A percentile compares a stretch with the other conserved stretches of the same genome.
phyloP scores from a whole-genome alignment of 2,888 invertebrate species.

The Toxonevra muliebris region DNA sequence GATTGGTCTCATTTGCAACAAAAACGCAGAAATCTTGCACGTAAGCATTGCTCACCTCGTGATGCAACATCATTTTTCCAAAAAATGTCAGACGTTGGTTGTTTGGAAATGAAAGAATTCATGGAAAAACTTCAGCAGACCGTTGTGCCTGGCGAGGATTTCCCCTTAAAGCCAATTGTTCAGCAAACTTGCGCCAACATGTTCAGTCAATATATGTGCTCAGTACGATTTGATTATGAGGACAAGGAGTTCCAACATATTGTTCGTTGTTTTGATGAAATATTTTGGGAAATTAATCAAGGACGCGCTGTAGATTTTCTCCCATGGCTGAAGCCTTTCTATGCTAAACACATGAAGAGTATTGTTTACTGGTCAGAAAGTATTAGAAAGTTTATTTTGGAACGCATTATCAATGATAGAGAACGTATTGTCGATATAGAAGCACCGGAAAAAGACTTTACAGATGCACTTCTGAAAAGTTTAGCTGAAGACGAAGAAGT shows the following conservation, averaged over 20 bases:
- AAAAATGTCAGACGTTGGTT: conserved; percentile 76
- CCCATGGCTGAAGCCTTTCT: conserved; percentile 82
- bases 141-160: conserved; percentile 58
- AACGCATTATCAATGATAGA: conserved; percentile 72
- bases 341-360: conserved; percentile 73
- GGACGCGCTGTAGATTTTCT: conserved; percentile 88
- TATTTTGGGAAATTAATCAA: conserved; percentile 92
- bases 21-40: conserved; percentile 78
- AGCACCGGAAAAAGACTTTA: conserved; percentile 76
- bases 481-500: conserved; percentile 71
- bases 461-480: conserved; percentile 80
- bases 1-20: conserved; percentile 88
- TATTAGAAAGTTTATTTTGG: conserved; percentile 78
- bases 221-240: conserved; percentile 75
- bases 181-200: conserved; percentile 84
- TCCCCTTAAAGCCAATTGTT: conserved; percentile 76
- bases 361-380: conserved; percentile 75
- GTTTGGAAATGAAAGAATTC: conserved; percentile 74
- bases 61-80: conserved; percentile 77
- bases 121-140: conserved; percentile 68
- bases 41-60: conserved; percentile 82
- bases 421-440: conserved; percentile 66
- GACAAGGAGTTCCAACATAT: conserved; percentile 75
- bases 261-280: conserved; percentile 81
- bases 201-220: conserved; percentile 88